Evolutionary conservation across 2,888 invertebrate genomes (phyloP).

Genomic region (Leistus spinibarbis): DNA sequence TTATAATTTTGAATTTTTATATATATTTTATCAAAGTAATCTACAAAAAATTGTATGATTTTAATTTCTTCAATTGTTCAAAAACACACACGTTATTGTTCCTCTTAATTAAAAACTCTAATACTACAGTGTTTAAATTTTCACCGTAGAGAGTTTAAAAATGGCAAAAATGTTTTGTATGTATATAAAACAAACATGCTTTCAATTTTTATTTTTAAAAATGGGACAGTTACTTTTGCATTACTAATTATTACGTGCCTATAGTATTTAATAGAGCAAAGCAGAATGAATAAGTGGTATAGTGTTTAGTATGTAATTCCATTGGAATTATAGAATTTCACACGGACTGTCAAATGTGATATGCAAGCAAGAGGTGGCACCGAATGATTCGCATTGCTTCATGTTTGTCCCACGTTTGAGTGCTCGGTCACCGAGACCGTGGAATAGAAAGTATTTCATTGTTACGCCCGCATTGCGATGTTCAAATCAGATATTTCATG

Average conservation of each 20-base stretch:
- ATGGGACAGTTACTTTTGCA: not conserved
- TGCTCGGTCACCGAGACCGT: not conserved
- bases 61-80: too few relatives aligned
- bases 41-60: too few relatives aligned
- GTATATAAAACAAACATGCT: not conserved
- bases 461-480: conserved; percentile 1
- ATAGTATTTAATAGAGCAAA: not conserved
- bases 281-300: not conserved
- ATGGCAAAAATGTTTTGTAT: not conserved
- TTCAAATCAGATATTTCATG: not conserved
- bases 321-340: not conserved
- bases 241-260: not conserved
- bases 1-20: too few relatives aligned
- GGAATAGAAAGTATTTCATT: conserved; percentile 10
- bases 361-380: not conserved
- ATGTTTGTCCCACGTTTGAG: not conserved
- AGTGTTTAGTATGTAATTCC: not conserved
- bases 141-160: not conserved
- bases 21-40: too few relatives aligned
- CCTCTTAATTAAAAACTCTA: too few relatives aligned
- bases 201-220: not conserved
- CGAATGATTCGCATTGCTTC: not conserved
- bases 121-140: too few relatives aligned
- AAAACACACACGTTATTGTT: too few relatives aligned
- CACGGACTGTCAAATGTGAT: not conserved